Evolutionary conservation across 2,113 vertebrate genomes (phyloP).

Genomic region (Tinamus guttatus): DNA sequence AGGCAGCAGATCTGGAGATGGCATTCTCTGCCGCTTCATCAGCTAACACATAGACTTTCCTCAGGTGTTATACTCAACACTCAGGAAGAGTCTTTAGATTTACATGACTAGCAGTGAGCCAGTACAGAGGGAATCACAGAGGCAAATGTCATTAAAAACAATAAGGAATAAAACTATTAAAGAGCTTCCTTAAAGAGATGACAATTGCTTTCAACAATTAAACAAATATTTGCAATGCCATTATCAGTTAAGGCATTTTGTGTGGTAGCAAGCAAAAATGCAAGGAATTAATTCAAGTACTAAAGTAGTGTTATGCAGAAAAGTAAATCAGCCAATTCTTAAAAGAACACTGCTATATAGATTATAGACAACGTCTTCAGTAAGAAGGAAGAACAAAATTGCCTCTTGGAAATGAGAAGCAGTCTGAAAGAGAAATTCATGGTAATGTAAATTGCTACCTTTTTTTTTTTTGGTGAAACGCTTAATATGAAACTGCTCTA

Average conservation of each 20-base stretch:
- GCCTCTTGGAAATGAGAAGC: constrained; percentile 55
- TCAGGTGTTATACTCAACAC: neutral
- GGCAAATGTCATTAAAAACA: neutral
- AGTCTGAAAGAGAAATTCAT: constrained; percentile 35
- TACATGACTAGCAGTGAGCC: neutral
- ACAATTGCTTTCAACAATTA: neutral
- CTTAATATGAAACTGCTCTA: constrained; percentile 32
- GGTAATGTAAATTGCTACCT: constrained; percentile 42
- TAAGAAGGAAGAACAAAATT: constrained; percentile 55
- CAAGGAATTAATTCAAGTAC: neutral
- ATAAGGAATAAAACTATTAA: neutral
- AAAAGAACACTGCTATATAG: neutral
- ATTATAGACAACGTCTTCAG: neutral
- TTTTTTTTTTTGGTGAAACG: constrained; percentile 44
- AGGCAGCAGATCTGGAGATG: neutral
- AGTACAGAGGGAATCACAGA: neutral
- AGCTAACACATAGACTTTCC: neutral
- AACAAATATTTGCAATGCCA: neutral
- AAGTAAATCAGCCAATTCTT: constrained; percentile 20
- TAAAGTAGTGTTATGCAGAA: constrained; percentile 13
- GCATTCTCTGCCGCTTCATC: neutral
- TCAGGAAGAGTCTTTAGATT: neutral
- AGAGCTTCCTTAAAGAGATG: neutral
- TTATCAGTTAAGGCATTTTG: neutral
- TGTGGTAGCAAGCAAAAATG: neutral